Evolutionary conservation across 2,797 vertebrate species (phyloP).

Genomic region (Sebastes diploproa): DNA sequence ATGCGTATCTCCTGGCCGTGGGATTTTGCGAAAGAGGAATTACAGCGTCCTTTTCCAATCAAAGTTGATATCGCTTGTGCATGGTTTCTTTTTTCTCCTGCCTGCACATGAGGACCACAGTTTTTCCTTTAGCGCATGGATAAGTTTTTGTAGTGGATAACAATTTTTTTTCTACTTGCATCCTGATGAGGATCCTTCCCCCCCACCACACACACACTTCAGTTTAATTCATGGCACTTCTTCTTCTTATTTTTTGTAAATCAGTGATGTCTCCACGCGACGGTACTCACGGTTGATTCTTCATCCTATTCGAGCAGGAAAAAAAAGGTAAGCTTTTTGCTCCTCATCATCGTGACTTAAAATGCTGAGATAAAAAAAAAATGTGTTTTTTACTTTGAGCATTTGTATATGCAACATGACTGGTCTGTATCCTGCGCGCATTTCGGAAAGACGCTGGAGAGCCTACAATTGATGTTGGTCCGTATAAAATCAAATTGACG

Average conservation of each 20-base stretch:
- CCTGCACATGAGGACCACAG: slow-evolving; percentile 68
- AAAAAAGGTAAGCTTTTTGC: slow-evolving; percentile 79
- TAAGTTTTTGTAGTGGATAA: slow-evolving; percentile 83
- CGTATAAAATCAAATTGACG: slow-evolving; percentile 34
- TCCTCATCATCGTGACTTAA: not conserved
- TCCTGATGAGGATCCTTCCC: slow-evolving; percentile 71
- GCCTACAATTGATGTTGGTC: slow-evolving; percentile 36
- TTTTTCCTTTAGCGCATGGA: slow-evolving; percentile 79
- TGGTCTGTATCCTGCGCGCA: slow-evolving; percentile 22
- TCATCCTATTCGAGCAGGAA: slow-evolving; percentile 52
- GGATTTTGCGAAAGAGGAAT: slow-evolving; percentile 83
- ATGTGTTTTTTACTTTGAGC: slow-evolving; percentile 14
- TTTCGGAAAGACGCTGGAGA: slow-evolving; percentile 33
- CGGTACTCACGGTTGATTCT: slow-evolving; percentile 77
- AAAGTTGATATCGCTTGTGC: slow-evolving; percentile 74
- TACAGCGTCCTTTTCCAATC: slow-evolving; percentile 66
- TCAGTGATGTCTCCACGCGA: slow-evolving; percentile 82
- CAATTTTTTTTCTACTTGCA: slow-evolving; percentile 47
- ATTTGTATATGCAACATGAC: not conserved
- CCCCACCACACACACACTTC: slow-evolving; percentile 56
- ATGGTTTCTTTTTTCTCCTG: slow-evolving; percentile 39
- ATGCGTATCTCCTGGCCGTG: slow-evolving; percentile 70
- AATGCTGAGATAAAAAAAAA: slow-evolving; percentile 9
- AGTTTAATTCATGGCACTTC: slow-evolving; percentile 78
- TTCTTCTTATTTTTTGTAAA: slow-evolving; percentile 69